These are phyloP conservation scores for Drosophila azteca DNA, from an alignment of 1,140 invertebrate genomes.

Conservation along the genomic window DNA sequence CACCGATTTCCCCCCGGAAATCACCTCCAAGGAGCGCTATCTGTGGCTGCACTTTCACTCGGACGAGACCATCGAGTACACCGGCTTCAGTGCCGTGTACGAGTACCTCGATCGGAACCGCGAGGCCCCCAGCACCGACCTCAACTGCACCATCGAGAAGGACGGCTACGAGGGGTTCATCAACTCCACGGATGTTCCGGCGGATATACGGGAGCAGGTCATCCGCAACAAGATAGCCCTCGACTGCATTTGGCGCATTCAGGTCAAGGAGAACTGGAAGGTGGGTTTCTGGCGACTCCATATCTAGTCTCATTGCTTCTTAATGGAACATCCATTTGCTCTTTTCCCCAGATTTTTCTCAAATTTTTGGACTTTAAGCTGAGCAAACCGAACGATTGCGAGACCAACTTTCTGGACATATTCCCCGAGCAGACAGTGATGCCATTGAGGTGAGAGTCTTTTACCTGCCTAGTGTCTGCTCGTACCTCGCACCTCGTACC, in stretches of 20 bases:
- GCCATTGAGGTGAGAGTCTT: slow-evolving; percentile 83
- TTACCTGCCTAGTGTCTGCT: too few species aligned
- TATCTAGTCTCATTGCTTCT: neutral
- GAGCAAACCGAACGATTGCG: slow-evolving; percentile 91
- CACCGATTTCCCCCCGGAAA: slow-evolving; percentile 89
- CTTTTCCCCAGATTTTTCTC: slow-evolving; percentile 87
- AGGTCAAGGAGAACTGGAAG: slow-evolving; percentile 87
- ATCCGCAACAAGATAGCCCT: slow-evolving; percentile 84
- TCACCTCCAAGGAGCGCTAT: slow-evolving; percentile 90
- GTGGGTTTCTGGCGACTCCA: slow-evolving; percentile 83
- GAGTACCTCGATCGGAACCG: slow-evolving; percentile 86
- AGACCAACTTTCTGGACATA: slow-evolving; percentile 92
- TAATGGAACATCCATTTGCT: neutral
- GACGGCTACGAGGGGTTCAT: slow-evolving; percentile 74
- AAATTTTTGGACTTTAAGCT: slow-evolving; percentile 88
- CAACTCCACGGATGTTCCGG: slow-evolving; percentile 74
- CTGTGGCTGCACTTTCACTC: slow-evolving; percentile 94
- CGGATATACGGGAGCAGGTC: slow-evolving; percentile 70
- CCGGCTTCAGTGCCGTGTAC: slow-evolving; percentile 92
- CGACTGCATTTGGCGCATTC: slow-evolving; percentile 93
- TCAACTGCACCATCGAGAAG: slow-evolving; percentile 78
- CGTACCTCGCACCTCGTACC: too few species aligned
- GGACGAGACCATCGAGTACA: slow-evolving; percentile 92
- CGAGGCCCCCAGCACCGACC: slow-evolving; percentile 77
- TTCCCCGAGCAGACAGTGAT: slow-evolving; percentile 88